These are phyloP conservation scores for Scolopax rusticola DNA, from an alignment of 2,797 vertebrate genomes.

Conservation along the genomic window DNA sequence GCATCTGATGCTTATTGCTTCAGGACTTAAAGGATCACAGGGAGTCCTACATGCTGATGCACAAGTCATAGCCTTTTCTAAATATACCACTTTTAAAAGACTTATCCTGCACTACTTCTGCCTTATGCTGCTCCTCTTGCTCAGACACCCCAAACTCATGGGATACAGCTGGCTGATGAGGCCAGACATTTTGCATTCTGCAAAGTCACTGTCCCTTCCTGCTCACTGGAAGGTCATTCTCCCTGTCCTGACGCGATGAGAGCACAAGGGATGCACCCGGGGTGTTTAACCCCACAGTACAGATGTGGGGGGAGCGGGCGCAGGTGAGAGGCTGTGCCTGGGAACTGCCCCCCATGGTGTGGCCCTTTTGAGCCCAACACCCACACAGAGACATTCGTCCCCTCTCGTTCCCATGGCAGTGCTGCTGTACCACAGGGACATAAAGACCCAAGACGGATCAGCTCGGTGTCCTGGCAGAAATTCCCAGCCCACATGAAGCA, in stretches of 20 bases:
- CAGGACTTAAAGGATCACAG: background rate
- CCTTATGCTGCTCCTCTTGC: background rate
- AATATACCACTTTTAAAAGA: background rate
- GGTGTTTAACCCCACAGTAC: background rate
- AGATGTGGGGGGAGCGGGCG: background rate
- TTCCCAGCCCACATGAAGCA: background rate
- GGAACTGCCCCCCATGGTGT: background rate
- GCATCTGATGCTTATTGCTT: background rate
- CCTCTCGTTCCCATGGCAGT: rapidly evolving
- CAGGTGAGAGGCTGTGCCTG: background rate
- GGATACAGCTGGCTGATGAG: background rate
- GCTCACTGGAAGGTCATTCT: background rate
- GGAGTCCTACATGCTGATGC: background rate
- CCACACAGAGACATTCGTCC: background rate
- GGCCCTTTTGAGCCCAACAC: background rate
- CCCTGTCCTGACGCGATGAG: background rate
- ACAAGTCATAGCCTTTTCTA: background rate
- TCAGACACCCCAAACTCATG: background rate
- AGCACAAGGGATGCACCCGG: background rate
- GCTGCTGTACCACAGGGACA: background rate
- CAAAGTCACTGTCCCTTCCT: background rate
- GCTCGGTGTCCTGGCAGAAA: background rate
- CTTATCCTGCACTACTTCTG: background rate
- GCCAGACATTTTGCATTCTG: background rate
- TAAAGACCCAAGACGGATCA: rapidly evolving